Conservation (phyloP, 2,113 vertebrate genomes). For the Catharus minimus region DNA sequence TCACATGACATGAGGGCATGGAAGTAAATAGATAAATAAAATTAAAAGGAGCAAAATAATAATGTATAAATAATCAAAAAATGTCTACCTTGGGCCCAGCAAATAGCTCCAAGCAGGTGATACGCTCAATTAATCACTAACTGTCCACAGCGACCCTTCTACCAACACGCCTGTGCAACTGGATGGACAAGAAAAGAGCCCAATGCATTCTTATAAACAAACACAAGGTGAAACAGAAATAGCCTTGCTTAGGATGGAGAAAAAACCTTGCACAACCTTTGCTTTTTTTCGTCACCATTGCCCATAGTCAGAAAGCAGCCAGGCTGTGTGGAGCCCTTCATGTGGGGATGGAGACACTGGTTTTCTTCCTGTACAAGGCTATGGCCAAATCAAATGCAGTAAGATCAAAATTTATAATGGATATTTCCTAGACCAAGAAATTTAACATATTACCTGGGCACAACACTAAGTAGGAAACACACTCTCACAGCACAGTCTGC, state of each 20-base stretch:
- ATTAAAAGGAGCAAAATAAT: not conserved
- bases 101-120: not conserved
- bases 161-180: not conserved
- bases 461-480: not conserved
- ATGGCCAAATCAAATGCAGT: not conserved
- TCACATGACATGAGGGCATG: not conserved
- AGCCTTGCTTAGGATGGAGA: not conserved
- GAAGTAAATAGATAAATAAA: not conserved
- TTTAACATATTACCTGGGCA: not conserved
- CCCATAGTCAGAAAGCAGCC: not conserved
- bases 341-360: not conserved
- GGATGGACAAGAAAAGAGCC: not conserved
- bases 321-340: rapidly evolving
- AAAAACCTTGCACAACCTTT: not conserved
- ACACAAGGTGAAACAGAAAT: not conserved
- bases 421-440: not conserved
- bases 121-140: not conserved
- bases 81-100: not conserved
- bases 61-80: not conserved
- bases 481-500: not conserved
- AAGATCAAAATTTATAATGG: not conserved
- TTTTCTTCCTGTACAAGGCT: not conserved
- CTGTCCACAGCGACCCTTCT: not conserved
- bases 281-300: not conserved
- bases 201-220: not conserved